Base-by-base conservation (phyloP, 2,888 invertebrate species). In the Alloplasta piceator region DNA sequence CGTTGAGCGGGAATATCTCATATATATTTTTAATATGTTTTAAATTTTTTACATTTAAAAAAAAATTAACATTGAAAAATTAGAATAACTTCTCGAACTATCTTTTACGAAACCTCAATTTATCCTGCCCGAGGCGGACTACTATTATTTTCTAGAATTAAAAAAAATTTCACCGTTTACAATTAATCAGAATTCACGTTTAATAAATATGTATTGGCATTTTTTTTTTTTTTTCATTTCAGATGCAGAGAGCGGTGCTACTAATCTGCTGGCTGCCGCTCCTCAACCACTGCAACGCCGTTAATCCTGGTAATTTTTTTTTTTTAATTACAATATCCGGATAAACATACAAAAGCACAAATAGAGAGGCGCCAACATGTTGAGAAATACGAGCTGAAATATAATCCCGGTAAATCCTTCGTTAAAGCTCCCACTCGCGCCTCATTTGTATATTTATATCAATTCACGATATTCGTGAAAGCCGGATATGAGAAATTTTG, bases 171-270 rank as follows among this genome's bases (percentile, higher is more conserved):
- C 26, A 26, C 26, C 26, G 26, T 26, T 26, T 26, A 26, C 26
- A 26, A 3, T 26, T 26, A 26, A 1, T 26, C 26, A 1, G 3
- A 26, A 2, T 26, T 26, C 26, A 26, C 26, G 26, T 26, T 26
- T 26, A 26, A 26, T 26, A 26, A 52, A 10, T 38, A 14, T 80
- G 39, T 64, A 64, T 52, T 66, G 48, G 63, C 55, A 83, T 86
- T 78, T 84, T 66, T 46, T 63, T 89, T 88, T 78, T n/a, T 58
- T 71, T 70, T 80, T 67, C 66, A 26, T 39, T 81, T 74, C 85
- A 92, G 91, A 92, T 92, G 92, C 92, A 91, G 90, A 91, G 90
- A 88, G 90, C 90, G 89, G 89, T 92, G 90, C 89, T 92, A 88
- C 90, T 92, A 86, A 91, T 90, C 83, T 87, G 86, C 87, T 92